Conservation (phyloP, 2,888 invertebrate species). For the Hemithea aestivaria region DNA sequence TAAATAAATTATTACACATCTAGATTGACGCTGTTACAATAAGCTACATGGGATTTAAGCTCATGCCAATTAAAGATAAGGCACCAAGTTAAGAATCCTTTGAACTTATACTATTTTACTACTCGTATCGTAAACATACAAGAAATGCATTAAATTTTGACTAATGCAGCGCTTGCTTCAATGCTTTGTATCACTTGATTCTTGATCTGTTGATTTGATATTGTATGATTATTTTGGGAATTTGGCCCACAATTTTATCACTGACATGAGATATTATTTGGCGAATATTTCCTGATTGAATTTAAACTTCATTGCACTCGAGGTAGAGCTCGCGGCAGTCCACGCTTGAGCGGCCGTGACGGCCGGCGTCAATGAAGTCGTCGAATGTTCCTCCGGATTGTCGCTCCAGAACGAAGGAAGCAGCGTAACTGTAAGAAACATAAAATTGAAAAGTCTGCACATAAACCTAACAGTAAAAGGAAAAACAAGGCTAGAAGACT, state of each 20-base stretch:
- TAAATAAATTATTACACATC: conserved; percentile 69
- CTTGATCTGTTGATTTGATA: conserved; percentile 26
- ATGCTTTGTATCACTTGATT: conserved; percentile 21
- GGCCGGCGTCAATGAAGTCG: conserved; percentile 89
- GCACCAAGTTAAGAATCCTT: conserved; percentile 14
- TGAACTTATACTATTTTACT: conserved; percentile 8
- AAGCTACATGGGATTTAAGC: conserved; percentile 28
- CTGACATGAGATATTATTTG: conserved; percentile 26
- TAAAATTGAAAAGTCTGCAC: background rate
- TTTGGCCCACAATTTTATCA: conserved; percentile 22
- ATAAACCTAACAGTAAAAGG: background rate
- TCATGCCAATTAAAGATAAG: conserved; percentile 13
- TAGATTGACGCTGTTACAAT: conserved; percentile 37
- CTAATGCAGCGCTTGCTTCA: conserved; percentile 25
- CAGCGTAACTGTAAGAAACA: conserved; percentile 83
- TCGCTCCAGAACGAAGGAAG: conserved; percentile 90
- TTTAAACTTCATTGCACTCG: conserved; percentile 93
- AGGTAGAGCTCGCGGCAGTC: conserved; percentile 92
- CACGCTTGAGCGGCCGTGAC: conserved; percentile 90
- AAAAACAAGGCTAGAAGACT: conserved; percentile 58
- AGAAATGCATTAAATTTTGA: conserved; percentile 25
- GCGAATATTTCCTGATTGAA: conserved; percentile 26
- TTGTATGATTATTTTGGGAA: conserved; percentile 26
- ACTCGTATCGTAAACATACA: conserved; percentile 5
- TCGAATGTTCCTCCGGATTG: conserved; percentile 87